Conservation (phyloP, 2,888 invertebrate genomes). For the Aromia moschata region DNA sequence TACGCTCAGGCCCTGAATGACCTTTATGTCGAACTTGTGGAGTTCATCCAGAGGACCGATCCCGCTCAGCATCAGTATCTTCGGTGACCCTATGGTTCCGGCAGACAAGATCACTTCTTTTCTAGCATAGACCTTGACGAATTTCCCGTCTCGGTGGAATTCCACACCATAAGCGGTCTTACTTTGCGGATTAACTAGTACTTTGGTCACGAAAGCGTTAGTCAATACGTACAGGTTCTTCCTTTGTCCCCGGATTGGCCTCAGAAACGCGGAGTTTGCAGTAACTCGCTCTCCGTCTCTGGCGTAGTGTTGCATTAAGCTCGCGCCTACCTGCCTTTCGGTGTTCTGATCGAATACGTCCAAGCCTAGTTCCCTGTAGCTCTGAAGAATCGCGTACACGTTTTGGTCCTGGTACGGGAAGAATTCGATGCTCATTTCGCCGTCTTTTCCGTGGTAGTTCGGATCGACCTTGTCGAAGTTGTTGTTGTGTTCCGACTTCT, state of each 20-base stretch:
- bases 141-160: conserved; percentile 63
- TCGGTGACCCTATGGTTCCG: conserved; percentile 53
- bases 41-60: conserved; percentile 29
- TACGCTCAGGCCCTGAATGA: conserved; percentile 22
- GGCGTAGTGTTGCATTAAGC: conserved; percentile 56
- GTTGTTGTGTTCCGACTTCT: conserved; percentile 71
- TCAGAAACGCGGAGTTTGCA: conserved; percentile 71
- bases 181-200: conserved; percentile 66
- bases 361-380: conserved; percentile 64
- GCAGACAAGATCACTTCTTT: conserved; percentile 71
- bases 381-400: conserved; percentile 65
- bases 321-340: conserved; percentile 68
- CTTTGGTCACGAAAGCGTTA: conserved; percentile 65
- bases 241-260: conserved; percentile 68
- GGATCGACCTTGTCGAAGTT: conserved; percentile 11
- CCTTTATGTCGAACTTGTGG: conserved; percentile 14
- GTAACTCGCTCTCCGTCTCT: conserved; percentile 69
- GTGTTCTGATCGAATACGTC: conserved; percentile 57
- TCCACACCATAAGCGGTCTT: conserved; percentile 65
- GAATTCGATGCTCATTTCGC: conserved; percentile 71
- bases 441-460: conserved; percentile 59
- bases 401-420: conserved; percentile 70
- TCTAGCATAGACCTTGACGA: conserved; percentile 62
- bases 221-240: conserved; percentile 65
- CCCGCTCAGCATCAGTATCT: conserved; percentile 33